phyloP scores from a whole-genome alignment of 2,888 invertebrate species.

The Scaptomyza reducta region DNA sequence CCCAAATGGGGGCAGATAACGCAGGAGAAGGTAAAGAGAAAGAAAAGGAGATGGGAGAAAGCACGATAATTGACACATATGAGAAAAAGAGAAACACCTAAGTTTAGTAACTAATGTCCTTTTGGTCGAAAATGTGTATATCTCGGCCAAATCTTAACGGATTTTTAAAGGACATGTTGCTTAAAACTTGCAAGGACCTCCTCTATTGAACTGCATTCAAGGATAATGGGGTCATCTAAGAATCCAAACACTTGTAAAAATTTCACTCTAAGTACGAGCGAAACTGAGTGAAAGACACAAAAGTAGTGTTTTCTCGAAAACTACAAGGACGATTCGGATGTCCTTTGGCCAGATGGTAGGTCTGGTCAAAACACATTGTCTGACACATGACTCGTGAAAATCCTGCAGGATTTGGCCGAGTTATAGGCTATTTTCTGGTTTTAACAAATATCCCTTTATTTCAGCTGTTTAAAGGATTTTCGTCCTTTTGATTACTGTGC shows the following conservation, averaged over 20 bases:
- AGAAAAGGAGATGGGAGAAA: no score
- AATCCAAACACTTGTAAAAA: no score
- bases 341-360: not conserved
- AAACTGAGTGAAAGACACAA: not conserved
- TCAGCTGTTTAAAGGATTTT: not conserved
- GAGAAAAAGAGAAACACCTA: no score
- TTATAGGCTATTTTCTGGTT: not conserved
- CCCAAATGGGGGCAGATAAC: slow-evolving; percentile 7
- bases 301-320: not conserved
- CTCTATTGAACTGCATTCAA: no score
- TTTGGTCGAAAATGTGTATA: no score
- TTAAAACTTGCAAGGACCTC: no score
- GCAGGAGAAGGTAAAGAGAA: not conserved
- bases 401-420: not conserved
- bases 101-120: no score
- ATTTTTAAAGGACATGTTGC: no score
- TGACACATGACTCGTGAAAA: not conserved
- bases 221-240: no score
- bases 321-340: not conserved
- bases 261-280: not conserved
- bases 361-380: not conserved
- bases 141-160: no score
- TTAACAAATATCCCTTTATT: not conserved
- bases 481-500: not conserved
- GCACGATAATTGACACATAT: no score